Percentiles rank a stretch among this genome's conserved stretches.
Evolutionary conservation across 2,113 vertebrate genomes (phyloP).

Genomic region (Pristiophorus japonicus): DNA sequence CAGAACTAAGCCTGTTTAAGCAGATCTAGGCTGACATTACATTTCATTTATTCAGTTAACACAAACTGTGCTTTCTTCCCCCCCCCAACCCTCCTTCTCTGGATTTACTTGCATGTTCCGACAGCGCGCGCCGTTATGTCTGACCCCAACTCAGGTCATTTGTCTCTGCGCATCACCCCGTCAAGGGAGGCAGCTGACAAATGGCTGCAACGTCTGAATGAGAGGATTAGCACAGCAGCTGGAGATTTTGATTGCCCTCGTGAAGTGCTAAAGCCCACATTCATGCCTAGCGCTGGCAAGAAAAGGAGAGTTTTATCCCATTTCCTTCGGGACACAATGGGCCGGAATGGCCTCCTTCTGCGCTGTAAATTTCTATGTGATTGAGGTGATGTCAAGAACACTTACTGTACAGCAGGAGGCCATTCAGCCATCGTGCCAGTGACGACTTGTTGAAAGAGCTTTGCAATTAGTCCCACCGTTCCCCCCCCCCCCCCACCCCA

Average conservation of each 20-base stretch:
- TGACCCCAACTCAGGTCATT: too few relatives aligned
- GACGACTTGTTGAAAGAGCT: background rate
- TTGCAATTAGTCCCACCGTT: background rate
- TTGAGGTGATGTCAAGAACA: background rate
- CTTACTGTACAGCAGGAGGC: background rate
- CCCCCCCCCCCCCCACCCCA: too few relatives aligned
- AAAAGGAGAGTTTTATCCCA: background rate
- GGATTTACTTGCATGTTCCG: background rate
- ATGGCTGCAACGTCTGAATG: too few relatives aligned
- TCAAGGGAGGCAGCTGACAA: background rate
- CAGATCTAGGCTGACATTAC: background rate
- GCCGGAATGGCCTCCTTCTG: too few relatives aligned
- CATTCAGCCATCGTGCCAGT: too few relatives aligned
- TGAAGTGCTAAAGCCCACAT: background rate
- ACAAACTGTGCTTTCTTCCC: background rate
- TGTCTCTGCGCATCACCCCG: background rate
- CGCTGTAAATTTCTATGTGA: too few relatives aligned
- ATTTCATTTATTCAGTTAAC: background rate
- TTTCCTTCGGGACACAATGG: too few relatives aligned
- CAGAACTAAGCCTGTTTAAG: slow-evolving; percentile 13
- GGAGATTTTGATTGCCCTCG: background rate
- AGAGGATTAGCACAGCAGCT: background rate
- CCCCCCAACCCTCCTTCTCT: background rate
- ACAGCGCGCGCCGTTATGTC: background rate
- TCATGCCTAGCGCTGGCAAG: background rate